Base-by-base conservation (phyloP, 2,888 invertebrate genomes). In the Acleris laterana region DNA sequence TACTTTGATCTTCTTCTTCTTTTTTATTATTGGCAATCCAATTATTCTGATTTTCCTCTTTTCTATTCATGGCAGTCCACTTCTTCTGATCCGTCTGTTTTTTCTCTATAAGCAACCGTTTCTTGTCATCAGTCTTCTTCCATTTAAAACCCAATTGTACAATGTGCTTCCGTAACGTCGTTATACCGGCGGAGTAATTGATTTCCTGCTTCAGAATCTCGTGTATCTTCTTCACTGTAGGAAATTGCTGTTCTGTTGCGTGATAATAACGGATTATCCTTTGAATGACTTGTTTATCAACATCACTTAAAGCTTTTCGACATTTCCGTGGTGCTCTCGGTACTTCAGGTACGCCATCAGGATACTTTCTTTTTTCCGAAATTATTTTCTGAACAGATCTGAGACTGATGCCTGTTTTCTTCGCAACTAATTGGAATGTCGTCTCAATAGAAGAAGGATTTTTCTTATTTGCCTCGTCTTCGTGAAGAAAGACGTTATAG, bases 61-160 rank as follows among this genome's bases (percentile, higher is more conserved):
- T 25, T 25, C 25, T 25, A 25, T 25, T 25, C 25, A 25, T 25
- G 25, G 25, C 25, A 25, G 25, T 25, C 25, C 25, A 25, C 25
- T 25, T 25, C 68, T 61, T 71, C 56, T 70, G 57, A 51, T 53
- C 55, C 20, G 48, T 13, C 32, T 49, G 49, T 46, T 55, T 50
- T 53, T 55, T 48, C 48, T 48, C 19, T 19, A 48, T 48, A 17
- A 48, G 19, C 19, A 48, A 9, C 5, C 19, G n/a, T 48, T 48
- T 48, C n/a, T 48, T 48, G 19, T 48, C 19, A 19, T 48, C 19
- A 48, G 48, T 48, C 19, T 48, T 48, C 48, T 19, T 48, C 48
- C 48, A 48, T 19, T 19, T 48, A 48, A 48, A 48, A 48, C 48
- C 48, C 11, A 48, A 48, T 7, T 48, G 48, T 19, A n/a, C 17